A percentile compares a stretch with the other conserved stretches of the same genome.
These are phyloP conservation scores for Hystrix cristata DNA, from an alignment of 2,113 vertebrate species.

Conservation along the genomic window DNA sequence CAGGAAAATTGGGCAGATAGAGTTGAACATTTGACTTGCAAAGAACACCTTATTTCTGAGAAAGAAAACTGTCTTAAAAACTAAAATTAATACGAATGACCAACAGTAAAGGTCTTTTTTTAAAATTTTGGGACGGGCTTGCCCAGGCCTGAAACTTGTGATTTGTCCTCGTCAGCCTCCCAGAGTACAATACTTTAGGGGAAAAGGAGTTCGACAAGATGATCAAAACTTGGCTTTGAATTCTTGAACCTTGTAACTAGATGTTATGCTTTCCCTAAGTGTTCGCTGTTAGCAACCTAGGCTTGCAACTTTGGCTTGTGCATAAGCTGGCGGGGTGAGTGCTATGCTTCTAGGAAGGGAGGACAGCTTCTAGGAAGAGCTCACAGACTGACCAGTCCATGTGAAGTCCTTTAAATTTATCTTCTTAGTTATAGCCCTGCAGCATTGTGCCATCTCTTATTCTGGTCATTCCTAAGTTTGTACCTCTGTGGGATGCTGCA, in stretches of 20 bases:
- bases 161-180: not conserved
- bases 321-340: not conserved
- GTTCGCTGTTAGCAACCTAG: not conserved
- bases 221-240: not conserved
- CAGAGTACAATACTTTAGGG: not conserved
- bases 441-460: not conserved
- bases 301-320: not conserved
- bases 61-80: constrained; percentile 23
- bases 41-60: not conserved
- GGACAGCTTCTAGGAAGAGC: not conserved
- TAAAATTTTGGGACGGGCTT: not conserved
- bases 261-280: not conserved
- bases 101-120: not conserved
- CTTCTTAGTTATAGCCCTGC: not conserved
- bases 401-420: not conserved
- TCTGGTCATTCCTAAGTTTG: not conserved
- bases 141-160: not conserved
- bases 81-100: not conserved
- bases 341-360: not conserved
- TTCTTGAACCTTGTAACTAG: not conserved
- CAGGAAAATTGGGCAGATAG: not conserved
- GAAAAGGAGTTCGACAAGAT: not conserved
- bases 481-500: not conserved
- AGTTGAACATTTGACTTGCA: not conserved
- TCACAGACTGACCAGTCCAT: not conserved